phyloP scores from a whole-genome alignment of 1,140 invertebrate species.

The Leptopilina clavipes region DNA sequence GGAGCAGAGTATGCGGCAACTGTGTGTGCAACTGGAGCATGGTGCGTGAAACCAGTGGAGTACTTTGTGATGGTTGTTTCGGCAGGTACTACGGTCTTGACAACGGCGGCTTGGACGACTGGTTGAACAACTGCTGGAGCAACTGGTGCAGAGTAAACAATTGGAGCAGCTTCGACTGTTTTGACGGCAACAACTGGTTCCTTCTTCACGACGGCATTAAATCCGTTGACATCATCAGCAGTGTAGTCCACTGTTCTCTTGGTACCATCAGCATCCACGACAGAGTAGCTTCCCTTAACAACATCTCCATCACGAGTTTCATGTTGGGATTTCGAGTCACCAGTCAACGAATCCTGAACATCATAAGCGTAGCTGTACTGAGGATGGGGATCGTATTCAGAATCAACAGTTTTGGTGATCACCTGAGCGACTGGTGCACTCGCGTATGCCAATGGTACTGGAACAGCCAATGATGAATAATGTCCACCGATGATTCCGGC shows the following conservation, averaged over 20 bases:
- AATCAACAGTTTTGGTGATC: conserved; percentile 62
- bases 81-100: not conserved
- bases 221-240: conserved; percentile 66
- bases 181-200: not conserved
- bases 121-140: not conserved
- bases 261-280: conserved; percentile 60
- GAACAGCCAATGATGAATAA: too few species aligned
- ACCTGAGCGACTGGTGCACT: too few species aligned
- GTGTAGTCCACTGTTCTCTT: conserved; percentile 62
- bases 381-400: conserved; percentile 74
- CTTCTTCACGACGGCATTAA: conserved; percentile 61
- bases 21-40: conserved; percentile 24
- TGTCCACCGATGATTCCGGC: too few species aligned
- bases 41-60: not conserved
- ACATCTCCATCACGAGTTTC: conserved; percentile 59
- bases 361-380: too few species aligned
- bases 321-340: too few species aligned
- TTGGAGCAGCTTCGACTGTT: too few species aligned
- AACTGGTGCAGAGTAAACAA: too few species aligned
- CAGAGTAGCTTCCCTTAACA: conserved; percentile 54
- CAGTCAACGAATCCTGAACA: too few species aligned
- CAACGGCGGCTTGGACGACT: conserved; percentile 33
- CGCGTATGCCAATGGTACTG: too few species aligned
- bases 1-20: not conserved
- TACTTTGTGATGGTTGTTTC: conserved; percentile 45